Conservation (phyloP, 2,888 invertebrate genomes). For the Sphaerophoria rueppellii region DNA sequence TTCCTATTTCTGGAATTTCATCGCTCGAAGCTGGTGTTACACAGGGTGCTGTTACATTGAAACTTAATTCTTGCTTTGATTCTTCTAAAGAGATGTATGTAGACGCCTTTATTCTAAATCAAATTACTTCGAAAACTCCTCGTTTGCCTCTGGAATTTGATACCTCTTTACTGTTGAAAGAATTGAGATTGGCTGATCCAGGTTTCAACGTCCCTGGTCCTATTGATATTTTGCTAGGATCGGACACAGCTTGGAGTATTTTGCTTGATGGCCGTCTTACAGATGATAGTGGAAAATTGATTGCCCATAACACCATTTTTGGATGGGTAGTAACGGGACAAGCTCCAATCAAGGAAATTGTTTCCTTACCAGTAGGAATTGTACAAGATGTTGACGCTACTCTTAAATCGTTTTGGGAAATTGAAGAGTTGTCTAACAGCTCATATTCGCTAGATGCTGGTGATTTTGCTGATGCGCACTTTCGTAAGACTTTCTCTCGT, state of each 20-base stretch:
- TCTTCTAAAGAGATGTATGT: not conserved
- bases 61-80: not conserved
- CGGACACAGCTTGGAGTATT: conserved; percentile 20
- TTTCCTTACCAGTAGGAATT: not conserved
- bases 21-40: conserved; percentile 25
- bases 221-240: conserved; percentile 18
- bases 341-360: not conserved
- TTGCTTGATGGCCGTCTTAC: conserved; percentile 2
- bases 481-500: not conserved
- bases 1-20: conserved; percentile 13
- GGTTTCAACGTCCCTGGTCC: not conserved
- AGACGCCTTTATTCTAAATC: not conserved
- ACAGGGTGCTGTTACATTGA: conserved; percentile 10
- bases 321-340: not conserved
- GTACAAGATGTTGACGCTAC: not conserved
- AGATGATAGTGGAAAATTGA: not conserved
- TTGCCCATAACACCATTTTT: conserved; percentile 5
- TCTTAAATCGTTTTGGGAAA: conserved; percentile 20
- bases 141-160: not conserved
- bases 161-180: not conserved
- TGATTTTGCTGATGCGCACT: not conserved
- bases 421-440: not conserved
- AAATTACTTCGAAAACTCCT: conserved; percentile 4
- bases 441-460: not conserved
- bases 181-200: conserved; percentile 7